Evolutionary conservation across 1,140 invertebrate species (phyloP), one percentile per base, ranked within the genome.

Genomic region (Saccostrea echinata): DNA sequence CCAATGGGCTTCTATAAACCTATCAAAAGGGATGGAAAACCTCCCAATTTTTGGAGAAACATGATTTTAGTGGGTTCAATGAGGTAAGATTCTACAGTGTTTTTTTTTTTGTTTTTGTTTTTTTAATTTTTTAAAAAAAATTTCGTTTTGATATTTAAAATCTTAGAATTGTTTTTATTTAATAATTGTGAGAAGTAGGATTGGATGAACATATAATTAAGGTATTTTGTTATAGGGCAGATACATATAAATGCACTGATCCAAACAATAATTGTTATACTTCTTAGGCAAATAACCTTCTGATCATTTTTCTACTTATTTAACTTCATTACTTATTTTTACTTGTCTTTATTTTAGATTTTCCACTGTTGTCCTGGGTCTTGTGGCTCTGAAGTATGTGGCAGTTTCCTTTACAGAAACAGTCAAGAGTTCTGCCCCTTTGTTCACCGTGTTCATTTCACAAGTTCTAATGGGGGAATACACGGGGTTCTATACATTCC

Each of bases 341-440:
- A 80, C 27, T 80, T 30, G 16, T 91, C 90, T 89, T 87, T 89
- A 82, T 95, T 95, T 71, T 91, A 97, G 97, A 92, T 97, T 97
- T 95, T 96, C 96, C 64, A 97, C 97, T 2, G 97, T 97, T 76
- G 92, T 96, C 18, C 95, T 97, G 84, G 97, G 97, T 86, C 94
- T 98, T 88, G 95, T 97, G 64, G 97, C 97, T 12, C 95, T 98
- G 57, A 97, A 97, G 95, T 97, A 97, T 95, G 97, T 98, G 84
- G 97, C 97, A 85, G 97, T 98, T 35, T 97, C 97, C 94, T 98
- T 98, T 95, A 97, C 97, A 55, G 97, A 98, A 94, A 98, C 97
- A 27, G 97, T 98, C 24, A 98, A 98, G 94, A 97, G 97, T 95
- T 97, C 97, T 35, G 97, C 97, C 33, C 97, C 97, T 87, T 95